Conservation (phyloP, 2,888 invertebrate genomes). For the Helicoverpa assulta region DNA sequence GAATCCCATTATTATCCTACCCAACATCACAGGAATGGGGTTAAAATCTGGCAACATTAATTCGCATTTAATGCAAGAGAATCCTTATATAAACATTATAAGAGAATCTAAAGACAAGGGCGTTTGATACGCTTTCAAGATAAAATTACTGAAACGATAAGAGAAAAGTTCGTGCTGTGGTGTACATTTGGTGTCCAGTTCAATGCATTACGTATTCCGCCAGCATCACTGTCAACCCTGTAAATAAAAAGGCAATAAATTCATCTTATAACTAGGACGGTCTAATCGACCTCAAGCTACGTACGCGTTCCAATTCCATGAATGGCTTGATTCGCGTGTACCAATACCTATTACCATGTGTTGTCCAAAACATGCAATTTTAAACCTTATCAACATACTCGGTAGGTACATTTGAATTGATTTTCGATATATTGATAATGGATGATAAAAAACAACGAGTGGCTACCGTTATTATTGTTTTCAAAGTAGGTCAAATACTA, state of each 20-base stretch:
- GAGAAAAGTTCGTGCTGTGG: too few relatives aligned
- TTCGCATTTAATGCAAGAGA: too few relatives aligned
- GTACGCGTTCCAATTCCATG: conserved; percentile 47
- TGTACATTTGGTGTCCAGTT: conserved; percentile 22
- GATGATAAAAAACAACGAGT: conserved; percentile 28
- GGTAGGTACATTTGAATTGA: conserved; percentile 26
- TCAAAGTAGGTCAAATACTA: conserved; percentile 35
- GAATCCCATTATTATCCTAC: not conserved
- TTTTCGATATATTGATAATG: conserved; percentile 36
- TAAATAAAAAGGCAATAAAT: conserved; percentile 56
- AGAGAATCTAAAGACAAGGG: too few relatives aligned
- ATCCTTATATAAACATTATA: too few relatives aligned
- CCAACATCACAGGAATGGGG: not conserved
- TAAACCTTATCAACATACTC: conserved; percentile 24
- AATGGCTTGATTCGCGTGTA: conserved; percentile 48
- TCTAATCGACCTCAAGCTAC: conserved; percentile 50
- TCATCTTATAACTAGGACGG: conserved; percentile 49
- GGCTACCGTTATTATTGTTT: conserved; percentile 26
- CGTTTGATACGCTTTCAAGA: too few relatives aligned
- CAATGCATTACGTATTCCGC: conserved; percentile 16
- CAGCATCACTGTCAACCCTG: conserved; percentile 47
- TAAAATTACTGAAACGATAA: too few relatives aligned
- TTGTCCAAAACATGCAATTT: conserved; percentile 35
- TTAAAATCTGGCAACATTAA: not conserved
- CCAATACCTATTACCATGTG: conserved; percentile 36